Evolutionary conservation across 1,140 invertebrate species (phyloP), one percentile per base, ranked within the genome.

Genomic region (Cryptotermes secundus): DNA sequence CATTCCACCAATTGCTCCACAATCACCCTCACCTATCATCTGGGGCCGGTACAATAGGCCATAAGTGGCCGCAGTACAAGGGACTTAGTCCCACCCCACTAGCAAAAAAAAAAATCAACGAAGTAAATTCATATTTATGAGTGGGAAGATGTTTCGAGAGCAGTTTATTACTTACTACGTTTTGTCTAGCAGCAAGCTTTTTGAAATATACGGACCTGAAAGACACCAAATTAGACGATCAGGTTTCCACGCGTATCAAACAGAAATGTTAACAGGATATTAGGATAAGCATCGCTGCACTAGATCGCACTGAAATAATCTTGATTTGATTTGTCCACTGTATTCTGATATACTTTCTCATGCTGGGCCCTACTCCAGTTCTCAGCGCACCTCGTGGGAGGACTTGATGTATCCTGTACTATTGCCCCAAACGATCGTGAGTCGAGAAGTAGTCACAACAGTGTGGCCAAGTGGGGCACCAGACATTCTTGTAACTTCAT

Each of bases 291-390:
- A 31, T 31, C n/a, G 59, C 26, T 49, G 14, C 14, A 22, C 45
- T 49, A 49, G 45, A 49, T 49, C 22, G 22, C 45, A 49, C 45
- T 49, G 9, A 19, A 49, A 49, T 49, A 14, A 1, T 22, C 14
- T 14, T 49, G 45, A 49, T 49, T 49, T 49, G 14, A 14, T 49
- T 72, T 72, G 26, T n/a, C 53, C n/a, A 31, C 59, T 31, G 31
- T 72, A 31, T 19, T 72, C 59, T n/a, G 59, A 72, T 72, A 72
- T n/a, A 31, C 59, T 72, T 72, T 72, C 59, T 72, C 59, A 31
- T 72, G 26, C 59, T 72, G 45, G 59, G 59, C 59, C 59, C n/a
- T 72, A 72, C 59, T 72, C 59, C 59, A 72, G 59, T 72, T 72
- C 31, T 49, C 45, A 72, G 26, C n/a, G 7, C 6, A 31, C 31